Conservation (phyloP, 2,888 invertebrate species). For the Tiliacea citrago region DNA sequence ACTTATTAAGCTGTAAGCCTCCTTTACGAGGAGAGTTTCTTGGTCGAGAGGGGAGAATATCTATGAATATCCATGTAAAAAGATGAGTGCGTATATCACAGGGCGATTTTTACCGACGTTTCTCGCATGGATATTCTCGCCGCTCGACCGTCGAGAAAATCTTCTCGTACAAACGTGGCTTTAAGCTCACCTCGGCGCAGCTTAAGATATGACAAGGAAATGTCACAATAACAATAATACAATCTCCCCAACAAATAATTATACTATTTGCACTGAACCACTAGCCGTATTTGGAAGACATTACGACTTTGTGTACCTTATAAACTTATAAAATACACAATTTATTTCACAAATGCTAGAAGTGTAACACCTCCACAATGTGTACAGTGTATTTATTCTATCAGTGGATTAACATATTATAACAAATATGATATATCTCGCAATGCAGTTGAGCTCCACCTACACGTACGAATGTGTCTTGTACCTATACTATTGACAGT, state of each 20-base stretch:
- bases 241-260: slow-evolving; percentile 41
- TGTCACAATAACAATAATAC: slow-evolving; percentile 26
- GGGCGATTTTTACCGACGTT: neutral
- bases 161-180: neutral
- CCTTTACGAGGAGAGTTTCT: slow-evolving; percentile 3
- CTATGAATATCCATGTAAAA: neutral
- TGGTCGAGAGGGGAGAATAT: neutral
- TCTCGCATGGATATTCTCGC: neutral
- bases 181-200: slow-evolving; percentile 15
- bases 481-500: slow-evolving; percentile 55
- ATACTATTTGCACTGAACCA: slow-evolving; percentile 23
- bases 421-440: slow-evolving; percentile 42
- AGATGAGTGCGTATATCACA: neutral
- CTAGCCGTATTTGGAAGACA: slow-evolving; percentile 40
- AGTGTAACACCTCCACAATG: slow-evolving; percentile 50
- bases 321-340: slow-evolving; percentile 43
- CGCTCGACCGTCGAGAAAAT: neutral
- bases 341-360: slow-evolving; percentile 46
- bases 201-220: slow-evolving; percentile 40
- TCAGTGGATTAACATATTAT: slow-evolving; percentile 49
- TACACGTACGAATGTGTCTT: slow-evolving; percentile 33
- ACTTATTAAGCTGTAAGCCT: neutral
- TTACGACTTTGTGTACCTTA: slow-evolving; percentile 30
- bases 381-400: slow-evolving; percentile 48
- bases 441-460: slow-evolving; percentile 50